Evolutionary conservation across 2,797 vertebrate species (phyloP).

Genomic region (Gymnopithys bicolor): DNA sequence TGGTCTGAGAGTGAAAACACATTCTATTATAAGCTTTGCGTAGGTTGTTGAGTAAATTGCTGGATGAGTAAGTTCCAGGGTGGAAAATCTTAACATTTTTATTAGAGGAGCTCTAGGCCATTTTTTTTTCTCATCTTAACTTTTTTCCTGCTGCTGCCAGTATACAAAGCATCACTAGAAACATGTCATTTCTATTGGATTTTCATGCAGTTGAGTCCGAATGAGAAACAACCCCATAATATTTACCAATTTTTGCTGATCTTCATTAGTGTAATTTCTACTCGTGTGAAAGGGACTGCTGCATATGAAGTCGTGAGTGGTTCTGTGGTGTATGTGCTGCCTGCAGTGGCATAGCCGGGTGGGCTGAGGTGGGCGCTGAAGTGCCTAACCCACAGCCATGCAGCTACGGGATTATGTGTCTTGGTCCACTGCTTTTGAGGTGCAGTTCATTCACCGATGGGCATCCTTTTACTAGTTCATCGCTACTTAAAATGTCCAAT

Average conservation of each 20-base stretch:
- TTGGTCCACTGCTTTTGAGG: not conserved
- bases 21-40: slow-evolving; percentile 27
- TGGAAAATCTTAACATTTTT: slow-evolving; percentile 28
- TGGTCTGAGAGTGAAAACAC: slow-evolving; percentile 22
- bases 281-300: not conserved
- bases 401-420: not conserved
- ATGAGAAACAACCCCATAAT: not conserved
- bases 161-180: not conserved
- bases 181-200: not conserved
- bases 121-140: not conserved
- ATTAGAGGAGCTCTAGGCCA: slow-evolving; percentile 8
- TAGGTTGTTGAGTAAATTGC: slow-evolving; percentile 45
- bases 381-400: not conserved
- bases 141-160: not conserved
- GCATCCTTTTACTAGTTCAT: not conserved
- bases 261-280: not conserved
- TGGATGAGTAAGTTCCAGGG: slow-evolving; percentile 52
- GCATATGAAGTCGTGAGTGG: accelerated
- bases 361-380: not conserved
- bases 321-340: not conserved
- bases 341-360: accelerated
- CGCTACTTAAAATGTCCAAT: not conserved
- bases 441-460: accelerated
- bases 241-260: not conserved
- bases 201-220: not conserved